phyloP scores from a whole-genome alignment of 2,113 vertebrate genomes.

The Chelonoidis abingdonii region DNA sequence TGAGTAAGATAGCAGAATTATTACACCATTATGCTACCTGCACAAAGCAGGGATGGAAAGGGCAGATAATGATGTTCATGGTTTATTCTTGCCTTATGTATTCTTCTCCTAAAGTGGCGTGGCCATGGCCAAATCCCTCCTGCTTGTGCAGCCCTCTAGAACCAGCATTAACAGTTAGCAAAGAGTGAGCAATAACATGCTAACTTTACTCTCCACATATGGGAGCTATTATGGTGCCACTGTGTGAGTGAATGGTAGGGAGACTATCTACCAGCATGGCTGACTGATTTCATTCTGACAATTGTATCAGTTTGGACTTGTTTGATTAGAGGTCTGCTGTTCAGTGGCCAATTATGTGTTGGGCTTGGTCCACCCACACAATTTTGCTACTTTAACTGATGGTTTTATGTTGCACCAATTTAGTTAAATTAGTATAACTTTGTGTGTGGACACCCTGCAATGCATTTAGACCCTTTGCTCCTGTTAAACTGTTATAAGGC shows the following conservation, averaged over 20 bases:
- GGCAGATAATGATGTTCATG: fast-evolving
- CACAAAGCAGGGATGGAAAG: fast-evolving
- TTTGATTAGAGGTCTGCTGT: not conserved
- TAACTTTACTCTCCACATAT: not conserved
- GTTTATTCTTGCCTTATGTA: not conserved
- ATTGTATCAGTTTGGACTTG: not conserved
- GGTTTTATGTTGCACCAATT: not conserved
- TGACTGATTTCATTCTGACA: not conserved
- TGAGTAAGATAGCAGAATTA: not conserved
- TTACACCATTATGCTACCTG: not conserved
- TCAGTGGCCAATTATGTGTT: not conserved
- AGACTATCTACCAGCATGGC: not conserved
- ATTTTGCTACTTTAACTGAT: not conserved
- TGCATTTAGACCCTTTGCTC: not conserved
- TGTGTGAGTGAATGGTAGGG: not conserved
- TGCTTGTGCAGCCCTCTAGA: not conserved
- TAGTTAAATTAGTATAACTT: not conserved
- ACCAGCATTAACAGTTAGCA: not conserved
- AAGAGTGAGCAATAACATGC: not conserved
- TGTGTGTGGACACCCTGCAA: not conserved
- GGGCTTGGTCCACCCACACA: not conserved
- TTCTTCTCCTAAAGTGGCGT: not conserved
- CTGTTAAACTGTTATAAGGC: not conserved
- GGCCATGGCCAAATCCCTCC: not conserved
- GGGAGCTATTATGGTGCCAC: not conserved